Evolutionary conservation across 2,797 vertebrate genomes (phyloP).

Genomic region (Anguilla obscura): DNA sequence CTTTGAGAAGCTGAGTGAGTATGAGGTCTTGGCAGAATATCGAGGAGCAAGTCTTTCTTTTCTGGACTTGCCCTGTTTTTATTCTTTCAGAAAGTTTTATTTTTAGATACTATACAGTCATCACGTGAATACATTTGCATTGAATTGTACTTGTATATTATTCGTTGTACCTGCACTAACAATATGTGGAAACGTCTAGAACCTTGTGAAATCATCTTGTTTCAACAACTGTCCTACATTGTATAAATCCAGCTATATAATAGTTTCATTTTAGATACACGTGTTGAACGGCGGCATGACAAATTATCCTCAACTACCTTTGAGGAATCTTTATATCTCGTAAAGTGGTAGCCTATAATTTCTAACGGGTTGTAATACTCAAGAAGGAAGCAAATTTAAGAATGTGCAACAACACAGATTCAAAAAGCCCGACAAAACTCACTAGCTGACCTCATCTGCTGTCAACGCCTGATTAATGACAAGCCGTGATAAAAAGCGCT

Average conservation of each 20-base stretch:
- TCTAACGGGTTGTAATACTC: not conserved
- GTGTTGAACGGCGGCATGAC: not conserved
- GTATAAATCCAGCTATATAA: not conserved
- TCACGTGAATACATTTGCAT: not conserved
- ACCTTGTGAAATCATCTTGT: not conserved
- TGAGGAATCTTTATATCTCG: not conserved
- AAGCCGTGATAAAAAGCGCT: not conserved
- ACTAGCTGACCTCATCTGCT: not conserved
- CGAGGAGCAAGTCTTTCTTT: not conserved
- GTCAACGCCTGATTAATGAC: not conserved
- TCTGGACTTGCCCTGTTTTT: not conserved
- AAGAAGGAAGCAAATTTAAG: not conserved
- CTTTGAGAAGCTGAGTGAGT: constrained; percentile 66
- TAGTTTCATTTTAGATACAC: not conserved
- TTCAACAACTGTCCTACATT: not conserved
- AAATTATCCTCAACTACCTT: not conserved
- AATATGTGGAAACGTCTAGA: not conserved
- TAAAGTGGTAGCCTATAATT: not conserved
- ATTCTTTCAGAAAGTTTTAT: constrained; percentile 14
- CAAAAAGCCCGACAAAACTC: not conserved
- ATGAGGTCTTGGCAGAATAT: constrained; percentile 30
- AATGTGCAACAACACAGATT: not conserved
- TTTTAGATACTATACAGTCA: not conserved
- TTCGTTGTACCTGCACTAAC: not conserved
- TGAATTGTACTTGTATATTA: not conserved